Evolutionary conservation across 2,113 vertebrate genomes (phyloP).

Genomic region (Tachycineta bicolor): DNA sequence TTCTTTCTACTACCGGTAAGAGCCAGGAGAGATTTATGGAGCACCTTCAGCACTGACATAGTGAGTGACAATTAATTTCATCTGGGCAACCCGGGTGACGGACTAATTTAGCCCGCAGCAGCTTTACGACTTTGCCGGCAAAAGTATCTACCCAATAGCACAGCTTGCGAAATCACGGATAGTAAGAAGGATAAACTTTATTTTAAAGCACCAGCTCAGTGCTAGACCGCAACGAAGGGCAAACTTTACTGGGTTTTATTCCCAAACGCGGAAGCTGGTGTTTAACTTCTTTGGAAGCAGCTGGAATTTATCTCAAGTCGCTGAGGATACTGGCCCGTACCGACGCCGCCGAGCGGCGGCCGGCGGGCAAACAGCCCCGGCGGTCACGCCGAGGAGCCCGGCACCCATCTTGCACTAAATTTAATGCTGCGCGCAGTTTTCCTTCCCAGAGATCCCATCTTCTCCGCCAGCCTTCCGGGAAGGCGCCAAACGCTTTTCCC

Average conservation of each 20-base stretch:
- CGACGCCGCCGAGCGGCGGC: accelerated
- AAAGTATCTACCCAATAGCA: background rate
- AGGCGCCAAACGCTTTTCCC: background rate
- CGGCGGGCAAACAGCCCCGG: accelerated
- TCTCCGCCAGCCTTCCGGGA: accelerated
- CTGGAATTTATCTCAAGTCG: background rate
- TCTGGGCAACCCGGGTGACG: too few species aligned
- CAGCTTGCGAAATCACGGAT: accelerated
- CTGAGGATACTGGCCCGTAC: accelerated
- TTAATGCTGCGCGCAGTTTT: background rate
- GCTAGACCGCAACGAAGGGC: background rate
- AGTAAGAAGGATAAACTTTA: background rate
- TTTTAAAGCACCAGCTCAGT: background rate
- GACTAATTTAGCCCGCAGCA: background rate
- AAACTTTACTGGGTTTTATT: background rate
- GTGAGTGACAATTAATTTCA: background rate
- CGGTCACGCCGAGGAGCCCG: accelerated
- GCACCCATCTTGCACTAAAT: background rate
- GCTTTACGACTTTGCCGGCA: background rate
- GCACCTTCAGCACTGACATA: accelerated
- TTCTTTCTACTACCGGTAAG: background rate
- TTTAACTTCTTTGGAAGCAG: background rate
- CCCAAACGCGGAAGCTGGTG: background rate
- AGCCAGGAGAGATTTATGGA: background rate
- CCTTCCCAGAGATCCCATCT: accelerated